These are phyloP conservation scores for Calliphora vicina DNA, from an alignment of 1,140 invertebrate species.

Conservation along the genomic window DNA sequence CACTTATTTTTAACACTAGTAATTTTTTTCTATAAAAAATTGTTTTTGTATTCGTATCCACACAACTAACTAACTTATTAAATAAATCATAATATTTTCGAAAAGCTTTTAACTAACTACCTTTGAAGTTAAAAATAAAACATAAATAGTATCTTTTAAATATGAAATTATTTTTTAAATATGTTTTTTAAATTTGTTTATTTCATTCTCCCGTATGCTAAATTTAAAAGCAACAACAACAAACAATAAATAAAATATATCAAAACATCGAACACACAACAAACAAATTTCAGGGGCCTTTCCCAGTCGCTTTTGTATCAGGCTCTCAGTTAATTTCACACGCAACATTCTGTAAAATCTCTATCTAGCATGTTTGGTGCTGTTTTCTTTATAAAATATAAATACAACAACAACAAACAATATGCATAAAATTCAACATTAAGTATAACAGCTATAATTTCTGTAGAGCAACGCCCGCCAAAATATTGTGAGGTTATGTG, in stretches of 20 bases:
- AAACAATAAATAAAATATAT: background rate
- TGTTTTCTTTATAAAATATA: background rate
- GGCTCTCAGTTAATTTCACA: background rate
- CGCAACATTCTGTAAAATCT: background rate
- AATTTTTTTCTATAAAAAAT: too few relatives aligned
- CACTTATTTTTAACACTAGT: too few relatives aligned
- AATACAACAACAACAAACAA: background rate
- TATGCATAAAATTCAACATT: too few relatives aligned
- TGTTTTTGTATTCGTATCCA: too few relatives aligned
- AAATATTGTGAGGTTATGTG: conserved; percentile 43
- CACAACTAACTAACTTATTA: too few relatives aligned
- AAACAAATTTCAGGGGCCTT: conserved; percentile 24
- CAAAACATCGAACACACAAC: background rate
- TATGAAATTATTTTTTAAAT: too few relatives aligned
- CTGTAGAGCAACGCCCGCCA: conserved; percentile 41
- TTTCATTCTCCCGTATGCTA: too few relatives aligned
- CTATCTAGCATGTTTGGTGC: background rate
- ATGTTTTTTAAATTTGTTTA: too few relatives aligned
- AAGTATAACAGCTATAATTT: conserved; percentile 26
- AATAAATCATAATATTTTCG: too few relatives aligned
- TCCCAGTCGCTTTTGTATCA: conserved; percentile 48
- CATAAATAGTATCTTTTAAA: too few relatives aligned
- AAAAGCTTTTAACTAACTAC: too few relatives aligned
- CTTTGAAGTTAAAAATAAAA: too few relatives aligned
- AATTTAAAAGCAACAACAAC: background rate